A percentile compares a stretch with the other conserved stretches of the same genome.
Conservation (phyloP, 2,797 vertebrate genomes). For the Phrynocephalus forsythii region DNA sequence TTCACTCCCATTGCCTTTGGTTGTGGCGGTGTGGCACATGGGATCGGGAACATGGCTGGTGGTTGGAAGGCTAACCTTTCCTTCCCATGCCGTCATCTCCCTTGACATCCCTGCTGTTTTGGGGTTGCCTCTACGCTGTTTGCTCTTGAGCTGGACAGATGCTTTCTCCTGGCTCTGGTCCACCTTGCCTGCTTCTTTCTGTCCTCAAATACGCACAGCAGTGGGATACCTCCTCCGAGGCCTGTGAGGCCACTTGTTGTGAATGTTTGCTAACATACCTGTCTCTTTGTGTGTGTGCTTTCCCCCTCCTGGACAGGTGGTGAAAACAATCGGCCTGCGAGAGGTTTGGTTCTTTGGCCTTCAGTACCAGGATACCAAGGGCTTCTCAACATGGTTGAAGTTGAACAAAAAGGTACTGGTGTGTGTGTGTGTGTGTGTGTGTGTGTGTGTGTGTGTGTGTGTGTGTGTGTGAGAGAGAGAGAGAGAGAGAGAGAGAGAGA, state of each 20-base stretch:
- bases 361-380: slow-evolving; percentile 98
- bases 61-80: background rate
- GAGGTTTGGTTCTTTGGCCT: slow-evolving; percentile 99
- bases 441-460: too few relatives aligned
- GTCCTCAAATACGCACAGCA: too few relatives aligned
- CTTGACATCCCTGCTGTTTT: background rate
- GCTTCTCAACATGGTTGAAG: slow-evolving; percentile 98
- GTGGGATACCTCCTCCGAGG: rapidly evolving
- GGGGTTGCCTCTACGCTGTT: background rate
- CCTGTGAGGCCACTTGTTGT: background rate
- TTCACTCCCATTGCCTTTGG: too few relatives aligned
- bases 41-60: background rate
- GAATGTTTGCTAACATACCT: background rate
- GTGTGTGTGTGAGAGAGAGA: too few relatives aligned
- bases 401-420: slow-evolving; percentile 94
- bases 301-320: slow-evolving; percentile 82
- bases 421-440: background rate
- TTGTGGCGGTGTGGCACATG: background rate
- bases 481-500: too few relatives aligned
- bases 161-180: background rate
- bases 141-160: rapidly evolving
- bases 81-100: background rate
- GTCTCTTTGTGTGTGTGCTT: background rate
- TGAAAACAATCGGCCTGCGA: slow-evolving; percentile 96
- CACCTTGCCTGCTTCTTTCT: background rate